Evolutionary conservation across 2,113 vertebrate genomes (phyloP), one percentile per base, ranked within the genome.

Genomic region (Oplegnathus fasciatus): DNA sequence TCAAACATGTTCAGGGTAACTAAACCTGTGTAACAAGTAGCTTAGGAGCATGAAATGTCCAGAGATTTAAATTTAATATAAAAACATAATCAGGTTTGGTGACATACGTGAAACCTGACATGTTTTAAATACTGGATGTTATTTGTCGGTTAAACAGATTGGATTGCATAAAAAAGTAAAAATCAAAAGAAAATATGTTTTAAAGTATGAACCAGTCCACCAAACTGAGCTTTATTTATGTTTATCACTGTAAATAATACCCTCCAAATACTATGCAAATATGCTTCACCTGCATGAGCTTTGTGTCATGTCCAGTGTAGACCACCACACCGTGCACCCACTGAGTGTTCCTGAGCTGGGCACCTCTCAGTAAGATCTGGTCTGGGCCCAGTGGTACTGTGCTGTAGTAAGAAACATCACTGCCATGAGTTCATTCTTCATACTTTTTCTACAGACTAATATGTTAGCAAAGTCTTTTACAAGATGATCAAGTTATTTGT

Each of bases 251-350:
- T 13, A 64, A 48, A 37, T 44, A 78, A 62, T 32, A 46, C 1
- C 8, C 37, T n/a, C 7, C 5, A 32, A 14, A 48, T 24, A 34
- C 2, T 9, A 6, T 65, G 13, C 3, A 70, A 2, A 46, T 13
- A 15, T 54, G 50, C 8, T 85, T 81, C 70, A 99, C 98, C 98
- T 99, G 98, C 98, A 99, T 99, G 86, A 99, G 97, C 90, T 99
- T 99, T 83, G 98, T 99, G 93, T 99, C 98, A 30, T 99, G 98
- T 66, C 98, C 98, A 0, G 98, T 99, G 89, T 99, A 99, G 84
- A 99, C 98, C 78, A 99, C 98, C 54, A 99, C 97, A 42, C 98
- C 98, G 3, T 98, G 97, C 89, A 99, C 95, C 98, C 98, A 99
- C 88, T 99, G 98, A 1, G 98, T 99, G 90, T 99, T 99, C 89